Evolutionary conservation across 2,113 vertebrate species (phyloP).

Genomic region (Pelusios castaneus): DNA sequence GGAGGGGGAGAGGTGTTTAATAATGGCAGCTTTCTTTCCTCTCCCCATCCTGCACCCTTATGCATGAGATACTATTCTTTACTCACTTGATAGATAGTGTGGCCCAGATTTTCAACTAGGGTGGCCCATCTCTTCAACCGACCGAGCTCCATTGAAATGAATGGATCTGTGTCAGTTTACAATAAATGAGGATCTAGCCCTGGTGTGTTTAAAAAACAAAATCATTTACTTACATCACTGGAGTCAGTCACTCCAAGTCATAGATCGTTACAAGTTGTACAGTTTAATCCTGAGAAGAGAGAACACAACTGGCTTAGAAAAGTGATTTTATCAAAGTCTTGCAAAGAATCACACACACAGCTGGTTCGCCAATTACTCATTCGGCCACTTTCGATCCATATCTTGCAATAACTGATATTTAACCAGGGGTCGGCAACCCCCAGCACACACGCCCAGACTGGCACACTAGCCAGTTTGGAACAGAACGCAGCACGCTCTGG

Average conservation of each 20-base stretch:
- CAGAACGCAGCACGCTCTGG: no score
- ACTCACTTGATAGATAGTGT: background rate
- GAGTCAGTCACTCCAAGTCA: slow-evolving; percentile 4
- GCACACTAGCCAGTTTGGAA: no score
- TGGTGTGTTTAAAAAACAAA: background rate
- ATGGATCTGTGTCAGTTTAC: rapidly evolving
- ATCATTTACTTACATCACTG: slow-evolving; percentile 10
- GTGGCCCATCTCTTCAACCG: background rate
- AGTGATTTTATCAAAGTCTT: slow-evolving; percentile 2
- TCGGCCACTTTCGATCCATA: background rate
- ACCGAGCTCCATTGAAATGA: background rate
- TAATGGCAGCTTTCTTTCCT: background rate
- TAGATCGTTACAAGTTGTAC: background rate
- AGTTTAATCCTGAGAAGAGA: background rate
- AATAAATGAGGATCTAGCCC: background rate
- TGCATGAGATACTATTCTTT: background rate
- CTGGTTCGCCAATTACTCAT: background rate
- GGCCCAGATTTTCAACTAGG: background rate
- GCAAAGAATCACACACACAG: background rate
- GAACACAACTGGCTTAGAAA: background rate
- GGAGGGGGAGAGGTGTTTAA: background rate
- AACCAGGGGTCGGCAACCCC: no score
- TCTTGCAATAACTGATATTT: slow-evolving; percentile 12
- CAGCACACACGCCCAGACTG: no score
- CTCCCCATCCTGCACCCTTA: background rate